Conservation (phyloP, 1,140 invertebrate genomes). For the Pseudomyrmex flavicornis region DNA sequence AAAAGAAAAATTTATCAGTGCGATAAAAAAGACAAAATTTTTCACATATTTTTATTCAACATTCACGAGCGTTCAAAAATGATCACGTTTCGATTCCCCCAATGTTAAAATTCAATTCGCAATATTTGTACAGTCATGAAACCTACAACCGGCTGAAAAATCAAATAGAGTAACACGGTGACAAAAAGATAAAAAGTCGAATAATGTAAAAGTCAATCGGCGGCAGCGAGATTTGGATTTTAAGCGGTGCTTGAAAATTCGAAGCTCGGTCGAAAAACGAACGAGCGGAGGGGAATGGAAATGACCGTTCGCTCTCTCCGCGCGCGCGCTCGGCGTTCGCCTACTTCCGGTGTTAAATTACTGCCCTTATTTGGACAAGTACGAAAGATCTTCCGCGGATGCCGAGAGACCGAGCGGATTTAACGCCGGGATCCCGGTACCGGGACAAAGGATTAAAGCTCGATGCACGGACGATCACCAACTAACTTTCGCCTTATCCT, state of each 20-base stretch:
- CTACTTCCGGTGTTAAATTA: constrained; percentile 49
- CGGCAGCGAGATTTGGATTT: constrained; percentile 20
- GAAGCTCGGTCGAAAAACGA: no score
- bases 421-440: constrained; percentile 57
- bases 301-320: constrained; percentile 40
- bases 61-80: no score
- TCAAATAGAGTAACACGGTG: background rate
- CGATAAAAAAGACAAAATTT: background rate
- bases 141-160: background rate
- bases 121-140: background rate
- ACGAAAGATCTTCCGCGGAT: constrained; percentile 59
- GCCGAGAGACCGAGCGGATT: constrained; percentile 54
- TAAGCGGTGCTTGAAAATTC: constrained; percentile 5
- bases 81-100: no score
- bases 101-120: background rate
- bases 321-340: background rate
- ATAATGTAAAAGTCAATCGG: constrained; percentile 41
- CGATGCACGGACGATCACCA: constrained; percentile 59
- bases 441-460: constrained; percentile 61
- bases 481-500: constrained; percentile 61
- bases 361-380: constrained; percentile 56
- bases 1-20: background rate
- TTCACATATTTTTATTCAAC: no score
- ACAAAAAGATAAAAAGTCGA: background rate
- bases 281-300: background rate